Evolutionary conservation across 2,888 invertebrate genomes (phyloP).

Genomic region (Microplitis manilae): DNA sequence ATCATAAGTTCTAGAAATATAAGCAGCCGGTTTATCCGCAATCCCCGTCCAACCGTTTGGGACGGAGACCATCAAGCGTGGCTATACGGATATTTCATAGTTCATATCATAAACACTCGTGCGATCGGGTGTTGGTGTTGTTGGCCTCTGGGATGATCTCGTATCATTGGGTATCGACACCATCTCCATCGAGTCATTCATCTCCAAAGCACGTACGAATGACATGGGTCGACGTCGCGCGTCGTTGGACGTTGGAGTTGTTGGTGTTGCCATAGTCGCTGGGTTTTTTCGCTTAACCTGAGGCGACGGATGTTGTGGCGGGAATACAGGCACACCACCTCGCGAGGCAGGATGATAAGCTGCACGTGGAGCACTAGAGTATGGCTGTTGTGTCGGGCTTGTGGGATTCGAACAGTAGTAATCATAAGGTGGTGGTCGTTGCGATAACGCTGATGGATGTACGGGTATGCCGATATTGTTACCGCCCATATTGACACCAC

Average conservation of each 20-base stretch:
- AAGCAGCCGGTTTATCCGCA: constrained; percentile 55
- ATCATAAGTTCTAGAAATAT: constrained; percentile 49
- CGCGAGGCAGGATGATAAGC: constrained; percentile 78
- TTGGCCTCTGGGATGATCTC: constrained; percentile 68
- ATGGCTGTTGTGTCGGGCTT: constrained; percentile 78
- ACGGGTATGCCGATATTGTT: constrained; percentile 45
- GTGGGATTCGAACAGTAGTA: constrained; percentile 82
- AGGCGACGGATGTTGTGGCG: constrained; percentile 68
- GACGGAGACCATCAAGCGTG: constrained; percentile 63
- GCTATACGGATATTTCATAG: constrained; percentile 95
- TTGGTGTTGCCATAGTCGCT: constrained; percentile 67
- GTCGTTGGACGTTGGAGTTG: constrained; percentile 70
- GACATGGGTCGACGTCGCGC: constrained; percentile 84
- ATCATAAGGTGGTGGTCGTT: constrained; percentile 68
- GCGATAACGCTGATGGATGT: constrained; percentile 47
- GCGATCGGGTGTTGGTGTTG: constrained; percentile 83
- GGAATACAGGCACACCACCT: constrained; percentile 81
- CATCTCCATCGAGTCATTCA: constrained; percentile 91
- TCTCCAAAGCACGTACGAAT: constrained; percentile 90
- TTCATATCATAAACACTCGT: constrained; percentile 95
- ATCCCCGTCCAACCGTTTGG: constrained; percentile 62
- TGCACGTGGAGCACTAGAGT: constrained; percentile 66
- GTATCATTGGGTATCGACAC: constrained; percentile 72
- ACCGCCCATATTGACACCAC: neutral
- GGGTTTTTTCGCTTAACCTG: constrained; percentile 62